These are phyloP conservation scores for Casuarius casuarius DNA, from an alignment of 2,113 vertebrate genomes.

Conservation along the genomic window DNA sequence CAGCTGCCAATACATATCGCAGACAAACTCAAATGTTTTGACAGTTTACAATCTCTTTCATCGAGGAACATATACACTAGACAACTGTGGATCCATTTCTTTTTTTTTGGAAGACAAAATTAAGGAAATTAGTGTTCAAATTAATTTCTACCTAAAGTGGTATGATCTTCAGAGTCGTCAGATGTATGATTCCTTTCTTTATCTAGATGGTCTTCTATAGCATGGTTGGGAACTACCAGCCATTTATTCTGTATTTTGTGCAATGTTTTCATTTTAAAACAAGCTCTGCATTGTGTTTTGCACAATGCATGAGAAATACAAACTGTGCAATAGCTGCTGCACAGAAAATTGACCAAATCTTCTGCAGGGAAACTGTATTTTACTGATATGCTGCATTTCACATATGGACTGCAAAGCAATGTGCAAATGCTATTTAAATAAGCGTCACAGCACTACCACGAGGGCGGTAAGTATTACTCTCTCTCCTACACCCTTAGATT, in stretches of 20 bases:
- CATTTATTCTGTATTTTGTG: neutral
- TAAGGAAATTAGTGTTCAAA: neutral
- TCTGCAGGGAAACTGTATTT: neutral
- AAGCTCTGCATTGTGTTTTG: neutral
- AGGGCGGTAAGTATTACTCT: neutral
- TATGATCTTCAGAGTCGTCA: neutral
- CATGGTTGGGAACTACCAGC: neutral
- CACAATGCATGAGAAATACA: neutral
- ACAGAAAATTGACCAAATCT: neutral
- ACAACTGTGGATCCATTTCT: neutral
- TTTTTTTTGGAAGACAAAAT: neutral
- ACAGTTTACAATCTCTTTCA: neutral
- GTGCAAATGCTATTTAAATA: neutral
- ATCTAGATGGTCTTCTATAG: neutral
- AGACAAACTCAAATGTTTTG: neutral
- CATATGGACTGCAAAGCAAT: neutral
- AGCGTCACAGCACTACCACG: neutral
- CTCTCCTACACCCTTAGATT: neutral
- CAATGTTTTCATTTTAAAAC: neutral
- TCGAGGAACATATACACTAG: neutral
- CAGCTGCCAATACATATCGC: neutral
- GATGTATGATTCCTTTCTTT: neutral
- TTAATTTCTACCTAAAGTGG: neutral
- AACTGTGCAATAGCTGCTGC: fast-evolving
- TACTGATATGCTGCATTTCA: neutral